Evolutionary conservation across 1,140 invertebrate species (phyloP).

Genomic region (Drosophila albomicans): DNA sequence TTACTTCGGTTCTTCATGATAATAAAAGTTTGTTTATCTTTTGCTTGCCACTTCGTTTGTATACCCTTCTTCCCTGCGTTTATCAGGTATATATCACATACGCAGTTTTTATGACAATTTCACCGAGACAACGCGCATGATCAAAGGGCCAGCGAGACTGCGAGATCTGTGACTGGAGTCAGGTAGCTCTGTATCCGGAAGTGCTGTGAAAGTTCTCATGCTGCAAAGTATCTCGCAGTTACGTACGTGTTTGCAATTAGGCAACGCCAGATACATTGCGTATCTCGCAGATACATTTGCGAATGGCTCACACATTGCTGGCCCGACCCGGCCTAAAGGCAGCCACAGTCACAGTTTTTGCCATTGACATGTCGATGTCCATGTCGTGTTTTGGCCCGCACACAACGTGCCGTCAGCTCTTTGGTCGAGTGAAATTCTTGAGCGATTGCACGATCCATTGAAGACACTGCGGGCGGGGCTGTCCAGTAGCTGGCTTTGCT

Average conservation of each 20-base stretch:
- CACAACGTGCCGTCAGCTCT: not conserved
- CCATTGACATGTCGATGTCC: not conserved
- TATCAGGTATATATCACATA: not conserved
- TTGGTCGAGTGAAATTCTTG: conserved; percentile 10
- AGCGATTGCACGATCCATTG: conserved; percentile 5
- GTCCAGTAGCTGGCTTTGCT: not conserved
- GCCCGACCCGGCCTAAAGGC: not conserved
- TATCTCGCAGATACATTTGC: not conserved
- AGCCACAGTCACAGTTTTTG: not conserved
- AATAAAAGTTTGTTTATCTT: no score
- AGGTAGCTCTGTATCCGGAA: conserved; percentile 34
- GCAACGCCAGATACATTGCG: not conserved
- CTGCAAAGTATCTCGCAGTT: conserved; percentile 22
- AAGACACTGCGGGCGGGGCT: not conserved
- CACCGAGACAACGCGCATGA: conserved; percentile 24
- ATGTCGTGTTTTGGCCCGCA: conserved; percentile 10
- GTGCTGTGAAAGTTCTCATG: conserved; percentile 56
- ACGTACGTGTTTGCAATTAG: conserved; percentile 7
- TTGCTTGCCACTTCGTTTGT: no score
- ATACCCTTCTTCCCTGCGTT: no score
- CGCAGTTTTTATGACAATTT: conserved; percentile 45
- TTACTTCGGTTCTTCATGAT: no score
- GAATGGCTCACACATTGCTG: not conserved
- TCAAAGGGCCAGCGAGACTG: conserved; percentile 27
- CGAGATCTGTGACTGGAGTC: conserved; percentile 3